Percentiles rank a stretch among this genome's conserved stretches.
Conservation (phyloP, 2,113 vertebrate species). For the Pseudopodoces humilis region DNA sequence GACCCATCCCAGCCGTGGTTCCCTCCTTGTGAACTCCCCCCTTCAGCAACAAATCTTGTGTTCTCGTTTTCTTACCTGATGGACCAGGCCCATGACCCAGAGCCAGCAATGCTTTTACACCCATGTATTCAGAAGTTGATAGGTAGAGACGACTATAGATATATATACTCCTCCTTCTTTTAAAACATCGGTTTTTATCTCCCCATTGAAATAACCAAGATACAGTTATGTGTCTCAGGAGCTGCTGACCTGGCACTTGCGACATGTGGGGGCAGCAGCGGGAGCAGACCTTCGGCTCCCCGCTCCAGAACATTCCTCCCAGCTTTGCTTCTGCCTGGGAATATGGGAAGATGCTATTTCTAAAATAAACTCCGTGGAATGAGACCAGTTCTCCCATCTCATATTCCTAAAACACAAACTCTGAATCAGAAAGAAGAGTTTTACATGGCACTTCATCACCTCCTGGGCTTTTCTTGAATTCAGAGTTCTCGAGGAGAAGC, state of each 20-base stretch:
- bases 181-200: neutral
- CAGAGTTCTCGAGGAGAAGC: neutral
- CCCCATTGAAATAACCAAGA: neutral
- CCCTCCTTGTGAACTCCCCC: neutral
- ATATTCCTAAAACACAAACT: neutral
- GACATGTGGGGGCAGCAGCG: neutral
- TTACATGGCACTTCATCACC: neutral
- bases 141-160: neutral
- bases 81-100: neutral
- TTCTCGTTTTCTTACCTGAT: neutral
- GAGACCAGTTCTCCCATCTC: neutral
- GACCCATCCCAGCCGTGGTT: neutral
- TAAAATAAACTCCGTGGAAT: neutral
- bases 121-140: neutral
- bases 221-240: neutral
- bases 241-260: rapidly evolving
- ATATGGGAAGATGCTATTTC: neutral
- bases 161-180: neutral
- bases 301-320: rapidly evolving
- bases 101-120: neutral
- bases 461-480: neutral
- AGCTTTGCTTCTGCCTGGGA: neutral
- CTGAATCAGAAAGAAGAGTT: neutral
- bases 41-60: neutral
- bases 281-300: neutral